Percentiles rank a stretch among this genome's conserved stretches.
Conservation (phyloP, 37 sponge, comb jelly and placozoan species). For the Dysidea cf. avara region DNA sequence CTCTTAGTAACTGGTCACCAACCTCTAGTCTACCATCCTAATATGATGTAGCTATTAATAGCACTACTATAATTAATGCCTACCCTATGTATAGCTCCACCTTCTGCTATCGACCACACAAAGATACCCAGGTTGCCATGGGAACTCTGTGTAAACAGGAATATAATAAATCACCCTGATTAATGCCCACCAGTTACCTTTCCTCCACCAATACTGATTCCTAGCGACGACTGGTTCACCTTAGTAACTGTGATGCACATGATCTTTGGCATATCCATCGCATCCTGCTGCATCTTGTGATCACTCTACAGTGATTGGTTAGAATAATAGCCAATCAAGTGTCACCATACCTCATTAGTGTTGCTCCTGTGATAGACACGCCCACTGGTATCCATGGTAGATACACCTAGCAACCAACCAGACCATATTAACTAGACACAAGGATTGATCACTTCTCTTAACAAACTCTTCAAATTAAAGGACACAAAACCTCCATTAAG, state of each 20-base stretch:
- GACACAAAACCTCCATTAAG: too few relatives aligned
- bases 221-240: conserved; percentile 24
- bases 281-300: too few relatives aligned
- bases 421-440: too few relatives aligned
- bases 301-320: too few relatives aligned
- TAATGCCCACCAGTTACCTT: conserved; percentile 16
- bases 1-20: conserved; percentile 67
- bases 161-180: neutral
- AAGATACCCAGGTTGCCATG: conserved; percentile 47
- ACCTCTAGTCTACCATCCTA: conserved; percentile 73
- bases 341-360: too few relatives aligned
- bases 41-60: neutral
- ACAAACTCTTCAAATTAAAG: too few relatives aligned
- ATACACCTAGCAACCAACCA: too few relatives aligned
- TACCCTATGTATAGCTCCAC: conserved; percentile 53
- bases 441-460: too few relatives aligned
- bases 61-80: neutral
- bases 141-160: neutral
- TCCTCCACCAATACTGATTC: conserved; percentile 55
- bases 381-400: too few relatives aligned
- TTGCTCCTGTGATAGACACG: too few relatives aligned
- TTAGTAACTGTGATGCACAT: conserved; percentile 23
- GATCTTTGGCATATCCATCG: conserved; percentile 8
- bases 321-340: too few relatives aligned
- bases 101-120: conserved; percentile 47